A percentile compares a stretch with the other conserved stretches of the same genome.
Evolutionary conservation across 2,113 vertebrate species (phyloP).

Genomic region (Lophius piscatorius): DNA sequence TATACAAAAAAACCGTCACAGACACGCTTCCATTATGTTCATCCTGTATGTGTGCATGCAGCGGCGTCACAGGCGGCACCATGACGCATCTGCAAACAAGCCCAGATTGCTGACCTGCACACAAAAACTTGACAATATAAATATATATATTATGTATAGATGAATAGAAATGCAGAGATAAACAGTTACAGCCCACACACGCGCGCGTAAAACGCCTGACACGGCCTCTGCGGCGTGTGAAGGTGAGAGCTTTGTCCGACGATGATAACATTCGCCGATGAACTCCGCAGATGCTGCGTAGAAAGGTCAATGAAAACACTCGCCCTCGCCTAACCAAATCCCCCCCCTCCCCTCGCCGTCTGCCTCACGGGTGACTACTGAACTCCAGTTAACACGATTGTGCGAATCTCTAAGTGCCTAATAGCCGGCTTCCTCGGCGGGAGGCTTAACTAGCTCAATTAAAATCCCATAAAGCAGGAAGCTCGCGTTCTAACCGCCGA

Average conservation of each 20-base stretch:
- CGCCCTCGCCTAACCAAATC: too few relatives aligned
- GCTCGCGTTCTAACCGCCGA: constrained; percentile 45
- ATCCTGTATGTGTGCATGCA: not conserved
- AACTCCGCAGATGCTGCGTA: constrained; percentile 29
- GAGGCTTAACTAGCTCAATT: constrained; percentile 68
- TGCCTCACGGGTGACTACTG: constrained; percentile 30
- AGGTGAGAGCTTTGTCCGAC: constrained; percentile 24
- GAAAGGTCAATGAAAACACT: constrained; percentile 45
- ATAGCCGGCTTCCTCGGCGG: constrained; percentile 56
- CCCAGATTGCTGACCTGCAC: constrained; percentile 16
- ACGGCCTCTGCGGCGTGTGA: constrained; percentile 32
- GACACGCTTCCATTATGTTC: constrained; percentile 9
- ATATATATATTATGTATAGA: too few relatives aligned
- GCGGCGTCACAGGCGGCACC: constrained; percentile 3
- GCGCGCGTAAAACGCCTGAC: not conserved
- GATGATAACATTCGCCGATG: constrained; percentile 47
- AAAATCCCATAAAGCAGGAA: constrained; percentile 69
- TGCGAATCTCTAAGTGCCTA: constrained; percentile 46
- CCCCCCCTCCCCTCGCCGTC: too few relatives aligned
- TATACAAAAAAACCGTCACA: too few relatives aligned
- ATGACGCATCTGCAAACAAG: not conserved
- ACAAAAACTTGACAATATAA: too few relatives aligned
- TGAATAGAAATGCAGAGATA: too few relatives aligned
- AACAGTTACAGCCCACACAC: not conserved
- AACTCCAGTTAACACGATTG: constrained; percentile 45